Conservation (phyloP, 2,113 vertebrate species). For the Crotalus horridus region DNA sequence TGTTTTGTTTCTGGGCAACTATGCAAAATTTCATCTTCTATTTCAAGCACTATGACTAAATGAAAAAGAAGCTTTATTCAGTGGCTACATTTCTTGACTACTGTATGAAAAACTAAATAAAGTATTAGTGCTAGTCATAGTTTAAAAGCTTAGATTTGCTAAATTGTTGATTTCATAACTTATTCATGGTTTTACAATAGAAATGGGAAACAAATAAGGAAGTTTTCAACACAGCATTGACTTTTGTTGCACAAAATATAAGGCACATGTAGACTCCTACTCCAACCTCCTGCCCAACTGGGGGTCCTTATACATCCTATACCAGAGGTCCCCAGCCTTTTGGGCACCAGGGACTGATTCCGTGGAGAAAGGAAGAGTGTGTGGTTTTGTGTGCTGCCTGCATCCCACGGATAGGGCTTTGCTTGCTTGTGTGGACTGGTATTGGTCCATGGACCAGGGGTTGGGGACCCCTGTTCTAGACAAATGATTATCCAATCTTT, state of each 20-base stretch:
- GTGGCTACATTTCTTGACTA: neutral
- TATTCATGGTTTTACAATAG: neutral
- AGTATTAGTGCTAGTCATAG: neutral
- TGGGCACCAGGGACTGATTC: too few species aligned
- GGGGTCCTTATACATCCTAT: neutral
- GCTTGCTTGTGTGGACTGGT: too few species aligned
- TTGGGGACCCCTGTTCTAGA: neutral
- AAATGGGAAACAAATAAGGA: neutral
- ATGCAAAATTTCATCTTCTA: neutral
- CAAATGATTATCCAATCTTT: neutral
- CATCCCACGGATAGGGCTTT: too few species aligned
- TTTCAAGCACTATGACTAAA: neutral
- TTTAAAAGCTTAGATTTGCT: neutral
- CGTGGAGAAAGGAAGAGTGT: too few species aligned
- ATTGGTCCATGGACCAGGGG: too few species aligned
- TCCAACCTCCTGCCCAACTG: neutral
- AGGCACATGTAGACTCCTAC: neutral
- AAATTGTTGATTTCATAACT: neutral
- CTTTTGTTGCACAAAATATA: neutral
- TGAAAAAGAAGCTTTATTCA: neutral
- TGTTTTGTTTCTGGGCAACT: neutral
- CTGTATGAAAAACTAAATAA: neutral
- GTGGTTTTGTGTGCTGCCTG: too few species aligned
- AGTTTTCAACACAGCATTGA: neutral
- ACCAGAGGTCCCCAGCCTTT: too few species aligned